Percentiles rank a stretch among this genome's conserved stretches.
These are phyloP conservation scores for Coenonympha arcania DNA, from an alignment of 2,888 invertebrate species.

Conservation along the genomic window DNA sequence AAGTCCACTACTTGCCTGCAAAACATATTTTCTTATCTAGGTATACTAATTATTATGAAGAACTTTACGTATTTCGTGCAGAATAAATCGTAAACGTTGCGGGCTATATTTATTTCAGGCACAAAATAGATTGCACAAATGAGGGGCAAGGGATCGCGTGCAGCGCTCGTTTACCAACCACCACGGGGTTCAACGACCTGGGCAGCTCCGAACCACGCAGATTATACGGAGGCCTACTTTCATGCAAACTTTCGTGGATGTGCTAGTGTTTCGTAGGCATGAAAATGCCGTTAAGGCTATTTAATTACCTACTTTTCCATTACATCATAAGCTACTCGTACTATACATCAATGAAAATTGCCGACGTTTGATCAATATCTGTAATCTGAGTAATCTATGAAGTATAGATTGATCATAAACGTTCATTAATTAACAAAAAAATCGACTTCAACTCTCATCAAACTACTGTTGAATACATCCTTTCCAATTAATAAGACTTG, in stretches of 20 bases:
- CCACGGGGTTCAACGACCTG: constrained; percentile 34
- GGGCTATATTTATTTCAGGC: constrained; percentile 31
- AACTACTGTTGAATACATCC: no score
- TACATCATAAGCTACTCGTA: no score
- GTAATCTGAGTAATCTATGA: no score
- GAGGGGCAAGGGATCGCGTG: constrained; percentile 36
- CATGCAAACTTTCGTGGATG: not conserved
- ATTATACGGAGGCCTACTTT: constrained; percentile 6
- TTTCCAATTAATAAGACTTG: no score
- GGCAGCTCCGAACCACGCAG: constrained; percentile 12
- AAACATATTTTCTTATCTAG: not conserved
- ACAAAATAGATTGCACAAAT: constrained; percentile 42
- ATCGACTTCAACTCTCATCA: no score
- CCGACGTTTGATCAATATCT: no score
- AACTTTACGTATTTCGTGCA: not conserved
- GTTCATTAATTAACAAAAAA: no score
- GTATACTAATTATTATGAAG: not conserved
- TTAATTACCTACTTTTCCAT: no score
- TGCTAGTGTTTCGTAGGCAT: not conserved
- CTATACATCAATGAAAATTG: no score
- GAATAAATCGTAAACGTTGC: constrained; percentile 1
- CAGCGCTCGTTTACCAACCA: constrained; percentile 33
- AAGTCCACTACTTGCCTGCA: no score
- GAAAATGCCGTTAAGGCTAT: not conserved
- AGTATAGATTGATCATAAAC: no score